Base-by-base conservation (phyloP, 2,113 vertebrate genomes). In the Hippotragus niger region DNA sequence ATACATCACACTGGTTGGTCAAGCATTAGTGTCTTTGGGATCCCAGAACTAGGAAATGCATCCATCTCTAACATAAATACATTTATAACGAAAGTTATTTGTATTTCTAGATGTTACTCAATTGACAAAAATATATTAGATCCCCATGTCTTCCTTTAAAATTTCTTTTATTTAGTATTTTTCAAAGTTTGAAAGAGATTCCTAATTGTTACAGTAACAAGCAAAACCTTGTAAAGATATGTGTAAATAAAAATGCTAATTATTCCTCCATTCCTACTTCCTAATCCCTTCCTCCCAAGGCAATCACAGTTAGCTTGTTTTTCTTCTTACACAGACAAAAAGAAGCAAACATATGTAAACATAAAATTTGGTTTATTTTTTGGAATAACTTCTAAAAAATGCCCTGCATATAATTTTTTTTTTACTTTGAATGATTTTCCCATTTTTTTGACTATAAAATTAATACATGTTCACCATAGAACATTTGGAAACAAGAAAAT, bases 321-420 rank as follows among this genome's bases (percentile, higher is more conserved):
- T 90, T 90, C 60, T 97, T 92, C 31, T 84, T 94, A 57, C 7
- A 85, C 78, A 80, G 71, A 53, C 45, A 96, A 88, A 88, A 94
- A 90, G 52, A 88, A 85, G 23, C 19, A 71, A 85, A 90, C 5
- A 52, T 16, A 50, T 87, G 2, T 78, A 92, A 92, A 74, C 62
- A 67, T 5, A 93, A 78, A 21, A 25, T 87, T 90, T 47, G 86
- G 47, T 71, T 90, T 94, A 57, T 62, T 96, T 94, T 92, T 80
- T 58, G 67, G 31, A 67, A 74, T 52, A 87, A 81, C 91, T 82
- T 97, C 31, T 90, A 55, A 95, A 91, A 74, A 82, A 58, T 90
- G 7, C 43, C 45, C 36, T 94, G 31, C 14, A 31, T 96, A 14
- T 81, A 62, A 43, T 86, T 91, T 94, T 58, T 94, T 58, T 82